Conservation (phyloP, 2,797 vertebrate genomes). For the Pipistrellus kuhlii region DNA sequence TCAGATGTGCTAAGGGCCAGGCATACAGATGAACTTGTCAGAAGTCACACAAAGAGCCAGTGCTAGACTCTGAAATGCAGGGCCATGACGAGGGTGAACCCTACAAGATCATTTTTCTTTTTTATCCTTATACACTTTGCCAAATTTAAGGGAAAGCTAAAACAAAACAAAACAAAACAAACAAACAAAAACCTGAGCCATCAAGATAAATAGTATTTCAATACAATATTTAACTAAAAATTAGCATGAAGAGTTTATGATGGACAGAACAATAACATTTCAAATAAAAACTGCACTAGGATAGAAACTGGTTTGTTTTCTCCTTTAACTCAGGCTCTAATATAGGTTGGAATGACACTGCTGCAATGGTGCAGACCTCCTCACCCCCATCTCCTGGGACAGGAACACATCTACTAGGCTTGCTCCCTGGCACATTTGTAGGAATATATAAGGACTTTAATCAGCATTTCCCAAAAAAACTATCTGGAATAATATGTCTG, state of each 20-base stretch:
- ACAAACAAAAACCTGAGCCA: background rate
- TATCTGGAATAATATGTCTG: background rate
- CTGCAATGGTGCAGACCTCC: background rate
- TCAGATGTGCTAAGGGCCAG: background rate
- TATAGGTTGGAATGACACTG: background rate
- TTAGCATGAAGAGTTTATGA: background rate
- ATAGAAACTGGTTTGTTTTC: background rate
- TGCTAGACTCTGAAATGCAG: background rate
- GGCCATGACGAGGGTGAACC: background rate
- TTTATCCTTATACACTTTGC: background rate
- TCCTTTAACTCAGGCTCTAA: background rate
- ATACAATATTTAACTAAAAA: background rate
- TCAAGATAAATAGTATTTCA: background rate
- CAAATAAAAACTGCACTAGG: background rate
- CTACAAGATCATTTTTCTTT: background rate
- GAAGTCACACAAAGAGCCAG: background rate
- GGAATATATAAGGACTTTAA: background rate
- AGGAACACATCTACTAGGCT: background rate
- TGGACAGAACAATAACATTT: background rate
- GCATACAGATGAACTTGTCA: slow-evolving; percentile 26
- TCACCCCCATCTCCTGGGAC: background rate
- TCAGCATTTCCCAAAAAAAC: background rate
- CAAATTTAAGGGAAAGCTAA: background rate
- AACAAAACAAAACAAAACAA: background rate
- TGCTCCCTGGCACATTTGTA: background rate